phyloP scores from a whole-genome alignment of 1,140 invertebrate genomes.

The Drosophila lacertosa region DNA sequence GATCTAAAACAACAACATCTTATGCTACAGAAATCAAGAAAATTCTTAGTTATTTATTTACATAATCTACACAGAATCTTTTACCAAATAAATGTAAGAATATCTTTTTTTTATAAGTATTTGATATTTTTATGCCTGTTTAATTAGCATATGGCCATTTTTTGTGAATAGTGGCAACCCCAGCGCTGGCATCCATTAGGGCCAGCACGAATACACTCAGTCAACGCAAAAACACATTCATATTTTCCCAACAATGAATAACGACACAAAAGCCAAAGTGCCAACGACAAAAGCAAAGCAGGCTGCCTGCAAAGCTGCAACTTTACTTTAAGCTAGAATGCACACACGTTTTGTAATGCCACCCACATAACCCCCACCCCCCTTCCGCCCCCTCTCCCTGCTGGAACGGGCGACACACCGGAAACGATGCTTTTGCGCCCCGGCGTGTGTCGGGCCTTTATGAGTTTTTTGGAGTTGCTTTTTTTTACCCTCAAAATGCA shows the following conservation, averaged over 20 bases:
- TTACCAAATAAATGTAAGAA: neutral
- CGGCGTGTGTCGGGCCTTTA: conserved; percentile 67
- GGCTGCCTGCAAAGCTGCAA: conserved; percentile 60
- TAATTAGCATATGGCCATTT: conserved; percentile 74
- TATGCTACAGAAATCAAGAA: no score
- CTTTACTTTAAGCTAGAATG: conserved; percentile 81
- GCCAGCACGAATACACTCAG: conserved; percentile 26
- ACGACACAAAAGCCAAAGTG: conserved; percentile 82
- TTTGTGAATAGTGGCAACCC: conserved; percentile 41
- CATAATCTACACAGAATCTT: neutral
- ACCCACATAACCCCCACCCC: neutral
- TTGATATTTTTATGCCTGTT: neutral
- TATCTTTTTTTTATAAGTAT: neutral
- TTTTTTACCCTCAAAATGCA: conserved; percentile 74
- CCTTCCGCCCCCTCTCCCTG: neutral
- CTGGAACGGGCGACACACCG: conserved; percentile 62
- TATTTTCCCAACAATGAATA: conserved; percentile 73
- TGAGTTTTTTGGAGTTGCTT: conserved; percentile 58
- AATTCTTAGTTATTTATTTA: no score
- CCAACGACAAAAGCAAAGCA: conserved; percentile 50
- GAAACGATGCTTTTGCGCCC: conserved; percentile 78
- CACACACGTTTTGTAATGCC: conserved; percentile 58
- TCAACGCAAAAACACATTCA: conserved; percentile 58
- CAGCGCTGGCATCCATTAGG: conserved; percentile 64
- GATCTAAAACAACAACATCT: no score